These are phyloP conservation scores for Agriopis leucophaearia DNA, from an alignment of 2,888 invertebrate genomes.

Conservation along the genomic window DNA sequence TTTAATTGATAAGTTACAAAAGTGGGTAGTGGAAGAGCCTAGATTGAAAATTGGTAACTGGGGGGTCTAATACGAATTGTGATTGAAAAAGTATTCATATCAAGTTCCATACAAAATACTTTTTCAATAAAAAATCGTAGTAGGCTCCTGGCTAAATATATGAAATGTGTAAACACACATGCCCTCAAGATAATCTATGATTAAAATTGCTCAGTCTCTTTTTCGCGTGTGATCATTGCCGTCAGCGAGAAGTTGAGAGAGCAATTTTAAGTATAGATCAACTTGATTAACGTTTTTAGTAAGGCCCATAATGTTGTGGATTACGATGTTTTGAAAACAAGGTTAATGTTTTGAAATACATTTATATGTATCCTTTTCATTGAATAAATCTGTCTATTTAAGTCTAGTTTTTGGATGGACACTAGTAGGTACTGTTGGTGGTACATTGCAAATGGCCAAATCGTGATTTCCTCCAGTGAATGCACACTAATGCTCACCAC, in stretches of 20 bases:
- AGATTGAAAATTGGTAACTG: neutral
- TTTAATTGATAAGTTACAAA: slow-evolving; percentile 5
- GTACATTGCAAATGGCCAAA: neutral
- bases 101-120: neutral
- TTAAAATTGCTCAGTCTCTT: too few relatives aligned
- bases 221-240: too few relatives aligned
- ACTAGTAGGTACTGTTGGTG: neutral
- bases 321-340: too few relatives aligned
- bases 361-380: too few relatives aligned
- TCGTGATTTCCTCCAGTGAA: neutral
- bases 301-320: too few relatives aligned
- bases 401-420: too few relatives aligned
- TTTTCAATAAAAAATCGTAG: neutral
- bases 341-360: too few relatives aligned
- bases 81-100: neutral
- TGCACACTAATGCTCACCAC: neutral
- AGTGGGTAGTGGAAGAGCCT: slow-evolving; percentile 7
- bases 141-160: neutral
- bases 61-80: neutral
- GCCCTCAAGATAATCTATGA: too few relatives aligned
- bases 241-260: too few relatives aligned
- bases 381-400: too few relatives aligned
- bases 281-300: too few relatives aligned
- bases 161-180: neutral
- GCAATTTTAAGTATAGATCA: too few relatives aligned